Conservation (phyloP, 2,888 invertebrate genomes). For the Brenthis daphne region DNA sequence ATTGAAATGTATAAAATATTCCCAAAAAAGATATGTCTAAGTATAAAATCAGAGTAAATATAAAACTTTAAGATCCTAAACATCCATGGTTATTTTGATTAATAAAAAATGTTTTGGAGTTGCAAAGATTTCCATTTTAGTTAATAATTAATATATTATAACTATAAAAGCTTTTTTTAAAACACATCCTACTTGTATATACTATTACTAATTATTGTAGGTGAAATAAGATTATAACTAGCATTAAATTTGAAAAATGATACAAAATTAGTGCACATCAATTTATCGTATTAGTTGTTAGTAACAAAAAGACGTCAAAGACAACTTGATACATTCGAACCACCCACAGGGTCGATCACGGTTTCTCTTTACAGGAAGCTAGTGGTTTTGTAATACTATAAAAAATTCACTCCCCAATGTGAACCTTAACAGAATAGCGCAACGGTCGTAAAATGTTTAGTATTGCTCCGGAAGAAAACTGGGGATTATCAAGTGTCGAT, state of each 20-base stretch:
- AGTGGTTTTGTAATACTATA: constrained; percentile 67
- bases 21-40: no score
- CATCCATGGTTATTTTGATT: no score
- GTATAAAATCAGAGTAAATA: no score
- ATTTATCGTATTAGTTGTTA: constrained; percentile 10
- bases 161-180: no score
- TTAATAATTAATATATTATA: no score
- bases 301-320: constrained; percentile 44
- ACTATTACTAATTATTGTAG: no score
- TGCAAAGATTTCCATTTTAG: no score
- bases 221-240: no score
- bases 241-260: not conserved
- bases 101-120: no score
- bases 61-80: no score
- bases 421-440: constrained; percentile 41
- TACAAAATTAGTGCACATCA: constrained; percentile 14
- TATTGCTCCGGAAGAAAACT: constrained; percentile 21
- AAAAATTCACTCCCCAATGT: constrained; percentile 48
- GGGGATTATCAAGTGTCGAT: not conserved
- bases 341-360: constrained; percentile 62
- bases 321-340: constrained; percentile 61
- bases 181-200: no score
- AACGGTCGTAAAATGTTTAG: constrained; percentile 5
- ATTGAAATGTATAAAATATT: no score
- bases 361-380: constrained; percentile 76